Percentiles rank a stretch among this genome's conserved stretches.
phyloP scores from a whole-genome alignment of 1,140 invertebrate species.

The Cotesia glomerata region DNA sequence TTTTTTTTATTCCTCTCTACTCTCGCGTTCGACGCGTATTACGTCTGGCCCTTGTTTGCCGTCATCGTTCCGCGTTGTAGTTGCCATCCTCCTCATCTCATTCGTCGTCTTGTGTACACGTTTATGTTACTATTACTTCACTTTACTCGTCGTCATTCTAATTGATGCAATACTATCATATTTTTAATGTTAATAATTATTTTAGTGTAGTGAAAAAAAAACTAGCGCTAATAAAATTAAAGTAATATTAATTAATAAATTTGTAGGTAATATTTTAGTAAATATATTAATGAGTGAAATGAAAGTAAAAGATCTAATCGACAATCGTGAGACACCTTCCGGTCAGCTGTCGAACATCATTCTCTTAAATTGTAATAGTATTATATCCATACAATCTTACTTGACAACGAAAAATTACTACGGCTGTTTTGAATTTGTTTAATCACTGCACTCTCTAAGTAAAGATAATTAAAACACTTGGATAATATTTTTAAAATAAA shows the following conservation, averaged over 20 bases:
- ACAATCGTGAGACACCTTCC: slow-evolving; percentile 10
- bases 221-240: neutral
- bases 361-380: neutral
- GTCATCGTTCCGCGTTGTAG: slow-evolving; percentile 27
- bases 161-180: neutral
- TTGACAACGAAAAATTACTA: neutral
- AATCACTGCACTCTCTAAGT: neutral
- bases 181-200: neutral
- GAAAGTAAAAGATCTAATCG: neutral
- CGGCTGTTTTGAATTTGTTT: neutral
- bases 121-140: neutral
- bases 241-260: too few species aligned
- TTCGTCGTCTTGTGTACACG: neutral
- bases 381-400: neutral
- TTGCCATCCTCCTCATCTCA: slow-evolving; percentile 12
- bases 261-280: neutral
- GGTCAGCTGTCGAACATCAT: slow-evolving; percentile 20
- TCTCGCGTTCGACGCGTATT: slow-evolving; percentile 14
- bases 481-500: too few species aligned
- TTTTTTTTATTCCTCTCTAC: neutral
- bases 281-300: neutral
- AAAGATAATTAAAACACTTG: too few species aligned
- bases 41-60: slow-evolving; percentile 28
- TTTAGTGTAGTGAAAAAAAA: neutral
- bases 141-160: neutral